Conservation (phyloP, 2,888 invertebrate genomes). For the Geotrupes spiniger region DNA sequence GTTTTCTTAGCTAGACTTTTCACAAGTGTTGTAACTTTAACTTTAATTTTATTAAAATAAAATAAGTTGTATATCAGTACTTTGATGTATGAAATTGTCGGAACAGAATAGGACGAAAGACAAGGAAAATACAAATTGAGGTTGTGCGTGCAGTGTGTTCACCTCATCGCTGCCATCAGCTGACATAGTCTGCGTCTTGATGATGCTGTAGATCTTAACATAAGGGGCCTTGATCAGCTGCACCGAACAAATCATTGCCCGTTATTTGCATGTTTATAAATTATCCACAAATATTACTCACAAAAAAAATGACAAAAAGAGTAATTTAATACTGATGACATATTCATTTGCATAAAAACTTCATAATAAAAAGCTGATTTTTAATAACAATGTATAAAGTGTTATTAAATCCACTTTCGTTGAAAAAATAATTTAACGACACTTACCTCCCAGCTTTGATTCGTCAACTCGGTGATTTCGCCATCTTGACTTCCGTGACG, state of each 20-base stretch:
- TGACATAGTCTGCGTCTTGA: constrained; percentile 86
- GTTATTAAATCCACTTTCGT: no score
- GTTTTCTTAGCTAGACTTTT: no score
- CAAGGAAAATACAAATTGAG: background rate
- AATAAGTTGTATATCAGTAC: background rate
- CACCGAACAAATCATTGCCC: constrained; percentile 35
- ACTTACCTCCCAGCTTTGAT: constrained; percentile 94
- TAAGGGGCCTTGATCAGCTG: constrained; percentile 96
- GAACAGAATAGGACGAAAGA: no score
- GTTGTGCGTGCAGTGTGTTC: constrained; percentile 33
- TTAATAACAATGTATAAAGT: no score
- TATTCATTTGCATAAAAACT: no score
- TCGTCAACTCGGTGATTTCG: constrained; percentile 76
- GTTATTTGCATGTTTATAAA: background rate
- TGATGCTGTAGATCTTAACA: constrained; percentile 94
- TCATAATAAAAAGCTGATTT: no score
- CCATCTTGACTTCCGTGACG: constrained; percentile 65
- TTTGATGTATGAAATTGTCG: background rate
- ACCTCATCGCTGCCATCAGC: constrained; percentile 58
- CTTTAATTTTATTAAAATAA: background rate
- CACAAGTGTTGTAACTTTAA: no score
- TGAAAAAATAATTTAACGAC: no score
- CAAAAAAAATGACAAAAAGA: no score
- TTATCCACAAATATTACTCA: background rate
- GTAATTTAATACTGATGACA: no score